Base-by-base conservation (phyloP, 2,797 vertebrate genomes). In the Hirundo rustica region DNA sequence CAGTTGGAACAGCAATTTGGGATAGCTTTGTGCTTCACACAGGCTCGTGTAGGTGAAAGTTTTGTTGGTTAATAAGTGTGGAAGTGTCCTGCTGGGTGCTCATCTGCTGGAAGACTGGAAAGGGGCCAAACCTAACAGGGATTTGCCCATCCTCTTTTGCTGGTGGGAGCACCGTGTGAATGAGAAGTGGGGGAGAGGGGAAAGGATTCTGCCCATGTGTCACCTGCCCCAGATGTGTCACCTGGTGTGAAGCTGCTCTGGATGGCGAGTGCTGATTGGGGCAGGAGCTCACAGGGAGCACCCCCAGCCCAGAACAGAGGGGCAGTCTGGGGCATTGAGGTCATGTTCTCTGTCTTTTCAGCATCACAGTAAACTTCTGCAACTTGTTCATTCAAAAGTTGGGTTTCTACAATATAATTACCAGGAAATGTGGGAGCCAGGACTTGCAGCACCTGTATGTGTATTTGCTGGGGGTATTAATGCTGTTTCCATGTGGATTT, bases 191-290 rank as follows among this genome's bases (percentile, higher is more conserved):
- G 50, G 55, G 40, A 67, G 62, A 1, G 5, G 48, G 58, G 87
- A 19, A 48, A 55, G 91, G 66, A 21, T 2, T 5, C 26, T 65
- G 47, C 45, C 67, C 1, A 0, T 27, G 58, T 50, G 1, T 36
- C 36, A 7, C 17, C 58, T 50, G 73, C 81, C 73, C 57, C 0
- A 1, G 11, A 23, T 0, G 5, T 60, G 50, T 55, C 50, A 38
- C 9, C 29, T 0, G 1, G 11, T 18, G 29, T 16, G 34, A 45
- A 34, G 47, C 61, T 50, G 54, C 76, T 66, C n/a, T 14, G 53
- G 29, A 42, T 2, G 0, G 50, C 0, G 7, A 29, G 32, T 16
- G 44, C 57, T 64, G 78, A 64, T 44, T 0, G 0, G 16, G 23
- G n/a, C 44, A 58, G 65, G 55, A 64, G 32, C 38, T 71, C 57